These are phyloP conservation scores for Rhabdophis nuchalis DNA, from an alignment of 2,797 vertebrate species.

Conservation along the genomic window DNA sequence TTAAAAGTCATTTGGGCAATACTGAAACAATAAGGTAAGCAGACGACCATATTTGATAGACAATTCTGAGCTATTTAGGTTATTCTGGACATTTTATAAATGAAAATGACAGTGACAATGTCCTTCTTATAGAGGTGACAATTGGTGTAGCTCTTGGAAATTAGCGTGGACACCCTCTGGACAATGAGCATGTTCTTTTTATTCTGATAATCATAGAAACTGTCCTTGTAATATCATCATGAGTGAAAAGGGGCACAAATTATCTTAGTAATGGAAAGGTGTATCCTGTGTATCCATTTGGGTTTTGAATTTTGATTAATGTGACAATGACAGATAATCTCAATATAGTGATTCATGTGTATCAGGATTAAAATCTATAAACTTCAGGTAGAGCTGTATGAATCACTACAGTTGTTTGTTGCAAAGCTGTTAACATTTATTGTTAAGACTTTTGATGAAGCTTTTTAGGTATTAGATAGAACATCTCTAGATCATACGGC, in stretches of 20 bases:
- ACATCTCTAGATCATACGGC: neutral
- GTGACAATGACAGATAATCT: neutral
- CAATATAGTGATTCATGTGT: neutral
- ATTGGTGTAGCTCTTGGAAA: neutral
- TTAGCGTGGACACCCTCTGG: neutral
- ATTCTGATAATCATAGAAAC: conserved; percentile 25
- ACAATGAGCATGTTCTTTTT: neutral
- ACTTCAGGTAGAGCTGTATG: neutral
- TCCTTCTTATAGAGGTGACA: neutral
- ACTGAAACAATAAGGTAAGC: neutral
- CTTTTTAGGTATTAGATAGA: neutral
- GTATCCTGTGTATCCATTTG: neutral
- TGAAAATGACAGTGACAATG: neutral
- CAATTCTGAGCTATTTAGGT: neutral
- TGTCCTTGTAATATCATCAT: accelerated
- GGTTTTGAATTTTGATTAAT: conserved; percentile 13
- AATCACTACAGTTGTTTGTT: neutral
- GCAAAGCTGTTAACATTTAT: neutral
- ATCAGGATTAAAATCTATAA: neutral
- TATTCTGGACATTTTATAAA: neutral
- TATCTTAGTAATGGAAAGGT: neutral
- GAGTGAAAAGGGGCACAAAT: accelerated
- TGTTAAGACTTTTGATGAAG: neutral
- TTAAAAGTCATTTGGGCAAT: neutral
- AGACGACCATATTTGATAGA: neutral